Evolutionary conservation across 23 tunicate genomes (phyloP).

Genomic region (Pegea sp.): DNA sequence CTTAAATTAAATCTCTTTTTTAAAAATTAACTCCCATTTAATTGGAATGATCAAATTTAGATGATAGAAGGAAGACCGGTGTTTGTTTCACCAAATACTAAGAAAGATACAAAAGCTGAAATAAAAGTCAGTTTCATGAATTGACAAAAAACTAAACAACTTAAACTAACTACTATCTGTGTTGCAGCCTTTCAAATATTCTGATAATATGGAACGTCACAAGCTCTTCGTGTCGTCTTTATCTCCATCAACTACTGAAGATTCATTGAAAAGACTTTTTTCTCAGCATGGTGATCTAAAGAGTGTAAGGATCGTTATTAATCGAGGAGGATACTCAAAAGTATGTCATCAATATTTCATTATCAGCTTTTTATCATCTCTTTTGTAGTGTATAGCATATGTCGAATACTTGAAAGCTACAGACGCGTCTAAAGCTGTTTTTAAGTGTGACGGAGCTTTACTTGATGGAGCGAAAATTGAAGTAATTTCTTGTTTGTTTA

Average conservation of each 20-base stretch:
- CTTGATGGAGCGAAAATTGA: slow-evolving; percentile 21
- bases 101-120: slow-evolving; percentile 39
- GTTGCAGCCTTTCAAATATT: slow-evolving; percentile 52
- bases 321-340: slow-evolving; percentile 60
- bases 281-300: slow-evolving; percentile 32
- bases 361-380: too few relatives aligned
- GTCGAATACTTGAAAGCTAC: slow-evolving; percentile 58
- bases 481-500: background rate
- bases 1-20: too few relatives aligned
- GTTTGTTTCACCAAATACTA: slow-evolving; percentile 58
- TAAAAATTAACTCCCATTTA: too few relatives aligned
- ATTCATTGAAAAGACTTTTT: slow-evolving; percentile 19
- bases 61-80: slow-evolving; percentile 51
- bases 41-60: too few relatives aligned
- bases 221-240: slow-evolving; percentile 55
- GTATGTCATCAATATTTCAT: too few relatives aligned
- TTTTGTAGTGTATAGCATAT: slow-evolving; percentile 64
- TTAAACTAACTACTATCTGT: background rate
- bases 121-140: slow-evolving; percentile 39
- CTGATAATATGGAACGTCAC: slow-evolving; percentile 54
- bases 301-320: slow-evolving; percentile 38
- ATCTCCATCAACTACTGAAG: slow-evolving; percentile 50
- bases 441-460: slow-evolving; percentile 36
- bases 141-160: background rate
- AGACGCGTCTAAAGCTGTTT: slow-evolving; percentile 71